Evolutionary conservation across 2,113 vertebrate species (phyloP).

Genomic region (Pipra filicauda): DNA sequence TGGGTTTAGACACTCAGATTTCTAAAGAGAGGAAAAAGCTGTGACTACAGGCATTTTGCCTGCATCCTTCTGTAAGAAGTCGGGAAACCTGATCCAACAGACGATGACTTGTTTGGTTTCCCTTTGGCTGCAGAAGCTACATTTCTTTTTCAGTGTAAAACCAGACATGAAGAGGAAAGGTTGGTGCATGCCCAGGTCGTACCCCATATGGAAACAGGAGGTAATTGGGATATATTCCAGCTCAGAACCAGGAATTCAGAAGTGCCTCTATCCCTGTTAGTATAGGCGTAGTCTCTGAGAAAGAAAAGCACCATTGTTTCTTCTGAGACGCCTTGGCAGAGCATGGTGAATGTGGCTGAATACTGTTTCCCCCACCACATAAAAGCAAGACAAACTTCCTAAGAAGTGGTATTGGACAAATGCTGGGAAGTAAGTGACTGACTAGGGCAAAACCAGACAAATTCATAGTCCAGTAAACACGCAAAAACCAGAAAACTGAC

Average conservation of each 20-base stretch:
- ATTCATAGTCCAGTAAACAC: neutral
- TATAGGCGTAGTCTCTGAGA: neutral
- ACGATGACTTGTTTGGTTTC: neutral
- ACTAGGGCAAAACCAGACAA: neutral
- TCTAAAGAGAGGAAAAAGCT: neutral
- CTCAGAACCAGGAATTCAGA: neutral
- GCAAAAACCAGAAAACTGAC: neutral
- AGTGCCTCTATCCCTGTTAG: neutral
- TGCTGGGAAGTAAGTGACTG: neutral
- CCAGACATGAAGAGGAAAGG: neutral
- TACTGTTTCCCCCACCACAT: conserved; percentile 9
- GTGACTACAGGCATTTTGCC: neutral
- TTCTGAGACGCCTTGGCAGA: conserved; percentile 25
- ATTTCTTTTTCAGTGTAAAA: neutral
- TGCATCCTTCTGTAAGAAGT: neutral
- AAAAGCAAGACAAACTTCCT: conserved; percentile 42
- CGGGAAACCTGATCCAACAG: conserved; percentile 10
- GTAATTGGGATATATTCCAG: conserved; percentile 3
- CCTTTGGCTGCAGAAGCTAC: neutral
- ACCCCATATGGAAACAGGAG: neutral
- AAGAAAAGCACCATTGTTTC: conserved; percentile 51
- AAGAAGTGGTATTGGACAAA: conserved; percentile 36
- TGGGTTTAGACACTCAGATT: neutral
- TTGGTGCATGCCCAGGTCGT: neutral
- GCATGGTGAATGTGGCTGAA: neutral